Evolutionary conservation across 2,113 vertebrate genomes (phyloP), one percentile per base, ranked within the genome.

Genomic region (Trinectes maculatus): DNA sequence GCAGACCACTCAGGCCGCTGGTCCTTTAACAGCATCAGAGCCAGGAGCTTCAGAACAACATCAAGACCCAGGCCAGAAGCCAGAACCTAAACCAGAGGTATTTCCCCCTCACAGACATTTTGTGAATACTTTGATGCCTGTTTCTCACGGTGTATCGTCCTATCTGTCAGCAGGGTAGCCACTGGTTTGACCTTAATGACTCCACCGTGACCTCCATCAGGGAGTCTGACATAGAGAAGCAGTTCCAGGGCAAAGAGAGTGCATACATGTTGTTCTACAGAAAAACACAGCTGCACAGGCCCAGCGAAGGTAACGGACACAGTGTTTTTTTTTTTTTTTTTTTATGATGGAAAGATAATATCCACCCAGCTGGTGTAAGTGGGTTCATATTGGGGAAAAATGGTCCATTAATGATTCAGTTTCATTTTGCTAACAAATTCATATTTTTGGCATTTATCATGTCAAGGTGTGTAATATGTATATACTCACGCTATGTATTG

Each of bases 231-330:
- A 94, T 99, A 76, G 92, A 95, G 85, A 96, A 95, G 77, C 97
- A 99, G 59, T 99, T 98, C 80, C 94, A 97, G 91, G 98, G 98
- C 34, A 96, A 96, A 89, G 98, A 99, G 87, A 98, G 97, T 24
- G 97, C 98, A 67, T 99, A 99, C 91, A 99, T 99, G 98, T 89
- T 99, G 77, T 99, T 99, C 72, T 99, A 99, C 82, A 94, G 98
- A 64, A 96, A 95, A 85, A 90, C 91, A 52, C 91, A 89, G 70
- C 85, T 98, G 70, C 87, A 89, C 70, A 94, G 97, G 61, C 96
- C 96, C 0, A 60, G 66, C 16, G 93, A 96, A 93, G 97, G 97
- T 99, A 93, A 83, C 0, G 13, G 34, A 53, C 19, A 25, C 51
- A 8, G 33, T 22, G 7, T 47, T 49, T 43, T 25, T 6, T 6